Percentiles rank a stretch among this genome's conserved stretches.
Conservation (phyloP, 2,113 vertebrate species). For the Eulacestoma nigropectus region DNA sequence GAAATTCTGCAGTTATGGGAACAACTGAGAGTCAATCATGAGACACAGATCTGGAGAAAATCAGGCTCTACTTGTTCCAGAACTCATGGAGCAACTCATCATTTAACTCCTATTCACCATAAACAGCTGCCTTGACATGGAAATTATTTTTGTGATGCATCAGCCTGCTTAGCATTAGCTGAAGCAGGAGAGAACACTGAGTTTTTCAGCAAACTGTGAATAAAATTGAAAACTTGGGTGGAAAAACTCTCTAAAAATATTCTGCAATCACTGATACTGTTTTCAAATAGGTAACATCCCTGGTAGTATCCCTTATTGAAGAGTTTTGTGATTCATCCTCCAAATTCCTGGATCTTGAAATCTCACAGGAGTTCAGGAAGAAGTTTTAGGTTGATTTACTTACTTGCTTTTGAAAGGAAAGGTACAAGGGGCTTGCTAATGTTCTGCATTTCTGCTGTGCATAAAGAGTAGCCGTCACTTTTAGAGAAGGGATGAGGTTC, state of each 20-base stretch:
- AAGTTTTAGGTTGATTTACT: not conserved
- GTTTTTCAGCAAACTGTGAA: not conserved
- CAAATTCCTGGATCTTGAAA: not conserved
- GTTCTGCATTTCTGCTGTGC: not conserved
- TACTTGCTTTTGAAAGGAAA: not conserved
- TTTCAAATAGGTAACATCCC: not conserved
- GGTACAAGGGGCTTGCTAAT: not conserved
- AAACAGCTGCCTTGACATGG: conserved; percentile 35
- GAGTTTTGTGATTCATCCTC: not conserved
- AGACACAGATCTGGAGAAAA: conserved; percentile 11
- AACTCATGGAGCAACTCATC: conserved; percentile 25
- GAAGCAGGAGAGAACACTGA: not conserved
- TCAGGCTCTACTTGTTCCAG: conserved; percentile 40
- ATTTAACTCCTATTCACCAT: conserved; percentile 47
- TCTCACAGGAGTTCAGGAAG: not conserved
- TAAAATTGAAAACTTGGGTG: not conserved
- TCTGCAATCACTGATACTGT: not conserved
- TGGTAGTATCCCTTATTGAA: not conserved
- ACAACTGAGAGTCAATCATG: not conserved
- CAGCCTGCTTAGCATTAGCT: not conserved
- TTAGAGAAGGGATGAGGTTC: not conserved
- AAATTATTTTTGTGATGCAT: not conserved
- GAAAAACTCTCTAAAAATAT: not conserved
- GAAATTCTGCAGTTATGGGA: not conserved
- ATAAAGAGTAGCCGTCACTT: not conserved